These are phyloP conservation scores for Pristionchus arcanus DNA, from an alignment of 2,888 invertebrate genomes.

Conservation along the genomic window DNA sequence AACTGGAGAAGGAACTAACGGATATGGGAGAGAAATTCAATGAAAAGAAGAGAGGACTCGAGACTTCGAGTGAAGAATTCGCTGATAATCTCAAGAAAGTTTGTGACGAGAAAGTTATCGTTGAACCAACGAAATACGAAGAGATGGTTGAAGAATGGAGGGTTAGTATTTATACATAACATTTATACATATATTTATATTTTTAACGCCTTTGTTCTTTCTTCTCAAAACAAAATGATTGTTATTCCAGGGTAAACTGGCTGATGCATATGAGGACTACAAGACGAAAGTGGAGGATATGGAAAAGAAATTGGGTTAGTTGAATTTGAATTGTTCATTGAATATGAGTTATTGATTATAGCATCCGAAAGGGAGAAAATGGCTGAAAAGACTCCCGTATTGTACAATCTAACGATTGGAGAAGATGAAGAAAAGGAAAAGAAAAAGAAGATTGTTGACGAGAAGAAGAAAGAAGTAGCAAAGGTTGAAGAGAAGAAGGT, in stretches of 20 bases:
- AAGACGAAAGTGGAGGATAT: slow-evolving; percentile 66
- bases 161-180: neutral
- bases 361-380: slow-evolving; percentile 60
- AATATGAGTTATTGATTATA: neutral
- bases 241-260: slow-evolving; percentile 23
- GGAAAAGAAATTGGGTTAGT: slow-evolving; percentile 60
- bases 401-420: slow-evolving; percentile 64
- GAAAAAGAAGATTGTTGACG: slow-evolving; percentile 10
- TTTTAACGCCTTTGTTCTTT: neutral
- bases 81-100: slow-evolving; percentile 68
- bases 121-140: slow-evolving; percentile 72
- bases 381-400: slow-evolving; percentile 66
- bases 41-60: slow-evolving; percentile 69
- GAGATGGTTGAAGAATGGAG: slow-evolving; percentile 72
- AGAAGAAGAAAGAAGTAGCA: neutral
- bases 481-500: slow-evolving; percentile 18
- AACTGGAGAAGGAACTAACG: slow-evolving; percentile 78
- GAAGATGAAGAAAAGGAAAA: slow-evolving; percentile 57
- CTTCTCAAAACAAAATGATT: slow-evolving; percentile 4
- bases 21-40: slow-evolving; percentile 80
- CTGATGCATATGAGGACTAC: slow-evolving; percentile 51
- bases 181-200: no score
- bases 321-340: neutral
- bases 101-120: slow-evolving; percentile 71
- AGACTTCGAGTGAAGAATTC: slow-evolving; percentile 64